Conservation (phyloP, 2,888 invertebrate species). For the Hydriomena furcata region DNA sequence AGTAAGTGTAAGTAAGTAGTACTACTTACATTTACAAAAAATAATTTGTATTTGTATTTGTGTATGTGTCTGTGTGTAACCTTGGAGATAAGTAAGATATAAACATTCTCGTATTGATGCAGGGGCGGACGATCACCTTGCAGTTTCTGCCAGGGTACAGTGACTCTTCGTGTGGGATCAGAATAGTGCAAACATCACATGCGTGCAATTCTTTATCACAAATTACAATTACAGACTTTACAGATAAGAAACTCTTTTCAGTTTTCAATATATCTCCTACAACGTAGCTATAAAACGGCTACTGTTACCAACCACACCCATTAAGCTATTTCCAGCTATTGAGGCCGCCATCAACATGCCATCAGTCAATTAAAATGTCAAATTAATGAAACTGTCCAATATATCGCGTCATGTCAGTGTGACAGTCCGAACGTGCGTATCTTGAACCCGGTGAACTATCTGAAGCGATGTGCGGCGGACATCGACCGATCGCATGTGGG, state of each 20-base stretch:
- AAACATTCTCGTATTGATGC: too few relatives aligned
- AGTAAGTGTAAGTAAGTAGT: too few relatives aligned
- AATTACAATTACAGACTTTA: not conserved
- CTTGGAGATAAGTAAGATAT: too few relatives aligned
- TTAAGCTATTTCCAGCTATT: constrained; percentile 8
- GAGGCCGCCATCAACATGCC: constrained; percentile 19
- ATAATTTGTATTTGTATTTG: too few relatives aligned
- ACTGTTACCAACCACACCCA: constrained; percentile 3
- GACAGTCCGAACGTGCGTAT: constrained; percentile 29
- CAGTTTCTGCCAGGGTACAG: too few relatives aligned
- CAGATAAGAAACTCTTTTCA: not conserved
- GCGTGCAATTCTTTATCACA: too few relatives aligned
- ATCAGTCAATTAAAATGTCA: constrained; percentile 22
- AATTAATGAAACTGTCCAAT: constrained; percentile 17
- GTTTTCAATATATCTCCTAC: not conserved
- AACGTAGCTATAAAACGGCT: not conserved
- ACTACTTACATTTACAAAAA: too few relatives aligned
- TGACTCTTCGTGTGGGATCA: too few relatives aligned
- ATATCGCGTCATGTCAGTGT: constrained; percentile 22
- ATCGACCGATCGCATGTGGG: constrained; percentile 47
- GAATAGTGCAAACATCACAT: too few relatives aligned
- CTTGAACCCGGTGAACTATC: constrained; percentile 34
- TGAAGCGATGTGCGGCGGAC: constrained; percentile 41
- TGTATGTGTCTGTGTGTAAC: too few relatives aligned
- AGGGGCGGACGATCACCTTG: too few relatives aligned